Conservation (phyloP, 2,797 vertebrate species). For the Anabas testudineus region DNA sequence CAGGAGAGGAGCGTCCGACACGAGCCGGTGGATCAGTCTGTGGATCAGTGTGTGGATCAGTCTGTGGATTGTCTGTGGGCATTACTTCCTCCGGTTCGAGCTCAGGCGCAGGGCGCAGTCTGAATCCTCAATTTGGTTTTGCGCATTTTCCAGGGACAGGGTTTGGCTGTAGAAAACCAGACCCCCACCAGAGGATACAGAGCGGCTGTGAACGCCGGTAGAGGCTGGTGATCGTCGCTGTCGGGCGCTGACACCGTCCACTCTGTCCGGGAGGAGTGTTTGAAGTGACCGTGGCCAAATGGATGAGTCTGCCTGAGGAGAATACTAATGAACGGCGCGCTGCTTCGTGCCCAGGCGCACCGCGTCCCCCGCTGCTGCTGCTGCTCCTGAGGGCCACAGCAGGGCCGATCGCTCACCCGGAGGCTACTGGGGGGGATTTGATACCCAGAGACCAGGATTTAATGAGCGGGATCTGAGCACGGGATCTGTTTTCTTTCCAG, state of each 20-base stretch:
- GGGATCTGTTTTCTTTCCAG: neutral
- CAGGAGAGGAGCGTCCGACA: neutral
- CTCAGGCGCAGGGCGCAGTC: neutral
- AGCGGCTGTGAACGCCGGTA: neutral
- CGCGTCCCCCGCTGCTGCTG: conserved; percentile 29
- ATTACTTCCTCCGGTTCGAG: neutral
- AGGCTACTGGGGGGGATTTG: conserved; percentile 24
- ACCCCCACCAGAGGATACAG: no score
- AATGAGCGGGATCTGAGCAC: conserved; percentile 6
- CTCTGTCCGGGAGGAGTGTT: neutral
- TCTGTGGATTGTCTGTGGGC: conserved; percentile 2
- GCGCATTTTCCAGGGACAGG: neutral
- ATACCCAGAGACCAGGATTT: conserved; percentile 3
- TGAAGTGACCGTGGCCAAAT: conserved; percentile 38
- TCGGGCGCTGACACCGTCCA: conserved; percentile 4
- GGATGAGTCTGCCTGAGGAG: conserved; percentile 58
- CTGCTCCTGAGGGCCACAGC: conserved; percentile 53
- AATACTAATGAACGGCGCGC: conserved; percentile 69
- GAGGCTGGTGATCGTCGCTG: neutral
- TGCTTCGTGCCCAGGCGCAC: conserved; percentile 60
- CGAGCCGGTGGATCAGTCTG: no score
- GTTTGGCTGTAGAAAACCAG: neutral
- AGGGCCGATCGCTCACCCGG: conserved; percentile 34
- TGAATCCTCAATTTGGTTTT: neutral
- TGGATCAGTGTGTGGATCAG: no score